Evolutionary conservation across 2,113 vertebrate genomes (phyloP).

Genomic region (Tragelaphus scriptus): DNA sequence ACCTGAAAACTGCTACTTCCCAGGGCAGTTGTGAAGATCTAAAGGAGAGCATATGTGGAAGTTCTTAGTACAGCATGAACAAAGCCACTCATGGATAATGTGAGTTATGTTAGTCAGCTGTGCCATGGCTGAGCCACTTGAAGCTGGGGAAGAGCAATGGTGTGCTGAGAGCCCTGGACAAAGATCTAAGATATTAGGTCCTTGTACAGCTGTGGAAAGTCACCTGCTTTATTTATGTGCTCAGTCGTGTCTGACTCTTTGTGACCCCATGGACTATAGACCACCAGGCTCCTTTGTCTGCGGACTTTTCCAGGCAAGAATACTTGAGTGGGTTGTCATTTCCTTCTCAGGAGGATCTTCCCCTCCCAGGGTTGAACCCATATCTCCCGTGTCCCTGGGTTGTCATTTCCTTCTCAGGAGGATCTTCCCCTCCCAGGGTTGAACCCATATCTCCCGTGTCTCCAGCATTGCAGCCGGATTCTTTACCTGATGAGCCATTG

Average conservation of each 20-base stretch:
- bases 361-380: neutral
- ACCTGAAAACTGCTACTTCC: neutral
- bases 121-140: neutral
- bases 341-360: neutral
- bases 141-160: neutral
- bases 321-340: neutral
- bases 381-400: neutral
- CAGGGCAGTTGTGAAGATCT: neutral
- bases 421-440: neutral
- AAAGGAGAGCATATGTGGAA: neutral
- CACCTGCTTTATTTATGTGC: neutral
- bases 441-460: neutral
- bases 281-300: neutral
- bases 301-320: neutral
- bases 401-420: neutral
- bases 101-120: neutral
- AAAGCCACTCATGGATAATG: neutral
- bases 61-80: neutral
- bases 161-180: neutral
- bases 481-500: neutral
- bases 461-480: neutral
- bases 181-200: neutral
- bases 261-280: neutral
- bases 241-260: neutral
- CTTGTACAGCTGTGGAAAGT: neutral